A percentile compares a stretch with the other conserved stretches of the same genome.
These are phyloP conservation scores for Rhabditoides inermis DNA, from an alignment of 2,888 invertebrate species.

Conservation along the genomic window DNA sequence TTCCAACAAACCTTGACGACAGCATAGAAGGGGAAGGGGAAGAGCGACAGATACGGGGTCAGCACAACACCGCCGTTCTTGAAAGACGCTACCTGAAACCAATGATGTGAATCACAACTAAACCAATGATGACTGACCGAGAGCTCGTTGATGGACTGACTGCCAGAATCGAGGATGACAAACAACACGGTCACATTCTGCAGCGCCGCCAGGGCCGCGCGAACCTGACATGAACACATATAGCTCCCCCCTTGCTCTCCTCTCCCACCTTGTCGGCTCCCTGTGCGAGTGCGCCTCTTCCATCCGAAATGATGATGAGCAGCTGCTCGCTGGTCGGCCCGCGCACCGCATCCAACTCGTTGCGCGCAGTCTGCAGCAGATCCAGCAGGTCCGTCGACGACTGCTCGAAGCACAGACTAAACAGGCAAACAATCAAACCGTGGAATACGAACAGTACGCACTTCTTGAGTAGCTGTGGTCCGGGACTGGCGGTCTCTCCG, in stretches of 20 bases:
- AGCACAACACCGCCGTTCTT: conserved; percentile 56
- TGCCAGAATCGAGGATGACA: conserved; percentile 85
- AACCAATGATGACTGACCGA: conserved; percentile 64
- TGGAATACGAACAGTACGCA: too few relatives aligned
- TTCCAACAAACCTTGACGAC: conserved; percentile 63
- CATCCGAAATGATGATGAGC: conserved; percentile 85
- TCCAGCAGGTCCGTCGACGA: conserved; percentile 70
- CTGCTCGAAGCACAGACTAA: conserved; percentile 70
- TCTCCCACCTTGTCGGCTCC: conserved; percentile 70
- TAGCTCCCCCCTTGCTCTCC: too few relatives aligned
- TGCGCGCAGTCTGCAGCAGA: conserved; percentile 23
- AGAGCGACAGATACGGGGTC: conserved; percentile 79
- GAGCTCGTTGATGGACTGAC: conserved; percentile 85
- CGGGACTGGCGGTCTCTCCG: conserved; percentile 74
- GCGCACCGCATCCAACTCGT: conserved; percentile 15
- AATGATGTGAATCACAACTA: conserved; percentile 15
- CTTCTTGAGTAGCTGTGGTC: conserved; percentile 66
- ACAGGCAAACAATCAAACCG: too few relatives aligned
- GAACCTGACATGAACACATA: too few relatives aligned
- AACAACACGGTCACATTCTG: conserved; percentile 81
- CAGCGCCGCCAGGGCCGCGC: conserved; percentile 23
- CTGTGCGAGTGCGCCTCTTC: conserved; percentile 77
- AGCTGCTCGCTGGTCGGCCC: conserved; percentile 64
- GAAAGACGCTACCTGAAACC: conserved; percentile 1
- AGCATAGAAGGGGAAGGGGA: conserved; percentile 96